A percentile compares a stretch with the other conserved stretches of the same genome.
These are phyloP conservation scores for Sula dactylatra DNA, from an alignment of 2,113 vertebrate genomes.

Conservation along the genomic window DNA sequence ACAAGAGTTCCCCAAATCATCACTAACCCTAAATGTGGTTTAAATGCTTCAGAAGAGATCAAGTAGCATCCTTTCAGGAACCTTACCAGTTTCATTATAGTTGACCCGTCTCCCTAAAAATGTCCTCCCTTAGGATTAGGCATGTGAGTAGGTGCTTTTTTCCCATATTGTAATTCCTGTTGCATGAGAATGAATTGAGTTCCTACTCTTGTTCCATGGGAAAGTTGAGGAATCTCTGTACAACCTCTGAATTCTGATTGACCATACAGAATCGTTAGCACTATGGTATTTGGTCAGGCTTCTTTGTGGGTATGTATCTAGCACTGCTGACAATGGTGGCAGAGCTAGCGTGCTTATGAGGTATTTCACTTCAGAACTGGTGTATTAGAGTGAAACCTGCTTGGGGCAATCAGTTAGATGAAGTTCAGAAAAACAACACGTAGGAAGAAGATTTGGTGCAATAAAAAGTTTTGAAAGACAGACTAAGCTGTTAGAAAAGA, in stretches of 20 bases:
- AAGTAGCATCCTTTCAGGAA: neutral
- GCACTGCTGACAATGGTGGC: neutral
- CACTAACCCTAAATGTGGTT: neutral
- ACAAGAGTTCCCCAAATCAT: neutral
- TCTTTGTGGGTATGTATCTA: neutral
- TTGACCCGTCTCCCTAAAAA: neutral
- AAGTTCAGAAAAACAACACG: neutral
- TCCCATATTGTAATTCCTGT: neutral
- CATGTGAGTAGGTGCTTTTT: neutral
- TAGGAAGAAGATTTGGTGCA: neutral
- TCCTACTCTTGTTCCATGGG: neutral
- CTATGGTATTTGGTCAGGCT: neutral
- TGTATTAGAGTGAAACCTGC: neutral
- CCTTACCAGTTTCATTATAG: neutral
- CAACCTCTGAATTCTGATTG: neutral
- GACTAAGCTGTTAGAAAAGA: neutral
- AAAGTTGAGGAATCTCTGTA: neutral
- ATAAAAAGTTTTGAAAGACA: neutral
- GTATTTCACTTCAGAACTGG: neutral
- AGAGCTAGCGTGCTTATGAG: neutral
- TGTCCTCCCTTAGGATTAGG: neutral
- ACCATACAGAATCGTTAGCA: accelerated
- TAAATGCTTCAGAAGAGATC: neutral
- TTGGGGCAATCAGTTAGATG: neutral
- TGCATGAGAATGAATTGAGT: neutral